phyloP scores from a whole-genome alignment of 2,113 vertebrate genomes.

The Mesocricetus auratus region DNA sequence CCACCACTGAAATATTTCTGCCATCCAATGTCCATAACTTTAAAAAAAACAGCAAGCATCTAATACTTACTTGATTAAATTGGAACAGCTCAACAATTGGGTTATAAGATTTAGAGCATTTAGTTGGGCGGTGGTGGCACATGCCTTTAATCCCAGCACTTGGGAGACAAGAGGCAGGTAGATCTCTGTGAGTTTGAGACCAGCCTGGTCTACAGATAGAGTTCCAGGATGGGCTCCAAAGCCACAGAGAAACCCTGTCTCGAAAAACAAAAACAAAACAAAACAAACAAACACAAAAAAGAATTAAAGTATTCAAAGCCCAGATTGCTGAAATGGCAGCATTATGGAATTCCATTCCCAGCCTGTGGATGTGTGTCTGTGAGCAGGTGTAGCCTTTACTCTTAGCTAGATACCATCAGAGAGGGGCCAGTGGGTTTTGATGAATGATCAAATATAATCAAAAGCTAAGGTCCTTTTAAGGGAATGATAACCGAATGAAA shows the following conservation, averaged over 20 bases:
- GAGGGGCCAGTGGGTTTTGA: conserved; percentile 39
- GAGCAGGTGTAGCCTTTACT: neutral
- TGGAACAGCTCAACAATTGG: conserved; percentile 3
- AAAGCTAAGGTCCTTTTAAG: conserved; percentile 57
- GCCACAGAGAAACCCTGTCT: too few species aligned
- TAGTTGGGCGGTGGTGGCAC: too few species aligned
- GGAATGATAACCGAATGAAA: conserved; percentile 7
- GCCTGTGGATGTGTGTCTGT: neutral
- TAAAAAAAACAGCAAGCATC: neutral
- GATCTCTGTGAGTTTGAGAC: too few species aligned
- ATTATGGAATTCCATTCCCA: conserved; percentile 23
- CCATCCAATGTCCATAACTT: neutral
- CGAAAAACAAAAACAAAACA: too few species aligned
- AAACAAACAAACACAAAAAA: too few species aligned
- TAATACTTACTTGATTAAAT: conserved; percentile 15
- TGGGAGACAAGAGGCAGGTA: too few species aligned
- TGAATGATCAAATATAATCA: conserved; percentile 45
- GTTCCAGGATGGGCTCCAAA: too few species aligned
- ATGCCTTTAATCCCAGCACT: too few species aligned
- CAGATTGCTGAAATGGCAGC: neutral
- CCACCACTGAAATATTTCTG: conserved; percentile 11
- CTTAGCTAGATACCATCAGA: neutral
- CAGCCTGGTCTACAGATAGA: too few species aligned
- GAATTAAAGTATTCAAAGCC: conserved; percentile 49
- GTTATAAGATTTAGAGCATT: conserved; percentile 55